Base-by-base conservation (phyloP, 2,797 vertebrate species). In the Helarctos malayanus region DNA sequence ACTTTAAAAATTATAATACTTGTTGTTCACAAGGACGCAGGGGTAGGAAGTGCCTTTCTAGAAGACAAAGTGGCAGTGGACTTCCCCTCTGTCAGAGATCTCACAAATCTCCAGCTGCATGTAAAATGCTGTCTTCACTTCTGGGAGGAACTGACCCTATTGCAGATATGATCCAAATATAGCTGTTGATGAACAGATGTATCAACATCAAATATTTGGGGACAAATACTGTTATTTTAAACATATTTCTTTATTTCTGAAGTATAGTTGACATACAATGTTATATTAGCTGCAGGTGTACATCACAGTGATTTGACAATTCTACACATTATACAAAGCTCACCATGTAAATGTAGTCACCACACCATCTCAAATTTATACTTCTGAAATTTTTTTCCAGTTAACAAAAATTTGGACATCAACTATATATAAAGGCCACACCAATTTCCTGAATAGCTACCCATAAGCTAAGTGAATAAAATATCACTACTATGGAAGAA, bases 381-480 rank as follows among this genome's bases (percentile, higher is more conserved):
- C 21, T 79, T 78, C 47, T 76, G 49, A 81, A 85, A 25, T 32
- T 21, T 76, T 82, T 91, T 65, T 49, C 49, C 35, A 80, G n/a
- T 73, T 82, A 96, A 96, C 35, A 82, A 95, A 95, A 41, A 97
- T 84, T 65, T 57, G 32, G 29, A 80, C 2, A 4, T 52, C 23
- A 86, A 91, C 5, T 73, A n/a, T 47, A 93, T n/a, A 79, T 29
- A 92, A 86, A 88, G 57, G 21, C n/a, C 29, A n/a, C 41, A 76
- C 94, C 27, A 89, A 88, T 81, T 85, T 93, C 63, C 41, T 94
- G 68, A 85, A 89, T 85, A 95, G 23, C 59, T 91, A 27, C 23
- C 81, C 27, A 15, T 27, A 75, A 89, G 75, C 52, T 56, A 89
- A 56, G 61, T 14, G 2, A 96, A 79, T 68, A 69, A 89, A 96